Base-by-base conservation (phyloP, 2,888 invertebrate species). In the Rhopalosiphum nymphaeae region DNA sequence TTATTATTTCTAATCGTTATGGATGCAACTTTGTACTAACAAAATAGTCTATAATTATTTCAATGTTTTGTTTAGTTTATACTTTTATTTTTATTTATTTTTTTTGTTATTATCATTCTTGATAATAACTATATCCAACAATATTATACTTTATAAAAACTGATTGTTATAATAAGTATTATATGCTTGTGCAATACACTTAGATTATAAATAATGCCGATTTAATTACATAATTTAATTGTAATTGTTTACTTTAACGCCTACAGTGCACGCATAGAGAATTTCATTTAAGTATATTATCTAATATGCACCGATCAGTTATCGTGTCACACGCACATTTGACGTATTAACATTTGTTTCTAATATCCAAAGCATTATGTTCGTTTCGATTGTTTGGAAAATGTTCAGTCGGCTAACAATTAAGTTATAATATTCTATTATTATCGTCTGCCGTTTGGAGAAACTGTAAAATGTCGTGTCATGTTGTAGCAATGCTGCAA, bases 341-440 rank as follows among this genome's bases (percentile, higher is more conserved):
- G 91, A 42, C 53, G 91, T 44, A 57, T 85, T n/a, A 91, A 85
- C 91, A 44, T 56, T 92, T 61, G 36, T 36, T 46, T 61, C 36
- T 92, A 61, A 61, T 92, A 36, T 85, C 29, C 36, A 36, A 61
- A 57, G 46, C 91, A 61, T 86, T 61, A 92, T 36, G 85, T 92
- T 44, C 91, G 16, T 36, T 36, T n/a, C 36, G 57, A 92, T 92
- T 86, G 36, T 86, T 61, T 36, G 46, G 25, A 13, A 61, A 92
- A 46, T 36, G 57, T 86, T 85, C 57, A 46, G 57, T 61, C 42
- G 56, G 44, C 46, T 53, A 85, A 61, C 57, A 61, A 86, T 86
- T 21, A 29, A 92, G 11, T 57, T 61, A 44, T 56, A 26, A 29
- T 92, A 61, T 26, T 25, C 46, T 44, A 21, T 57, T 56, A 9